phyloP scores from a whole-genome alignment of 2,113 vertebrate genomes.

The Seriola dumerili region DNA sequence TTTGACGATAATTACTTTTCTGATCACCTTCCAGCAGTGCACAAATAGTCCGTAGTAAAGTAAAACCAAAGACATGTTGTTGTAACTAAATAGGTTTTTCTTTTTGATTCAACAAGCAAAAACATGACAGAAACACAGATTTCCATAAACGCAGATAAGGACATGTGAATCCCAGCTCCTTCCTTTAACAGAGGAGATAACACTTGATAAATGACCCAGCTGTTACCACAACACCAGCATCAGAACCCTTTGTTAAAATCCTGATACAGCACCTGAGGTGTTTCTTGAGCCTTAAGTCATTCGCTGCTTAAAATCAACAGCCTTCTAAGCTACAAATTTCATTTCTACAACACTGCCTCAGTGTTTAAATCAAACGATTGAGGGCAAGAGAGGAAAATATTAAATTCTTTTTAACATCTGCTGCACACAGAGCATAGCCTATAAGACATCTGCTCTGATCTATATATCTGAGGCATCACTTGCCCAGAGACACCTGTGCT shows the following conservation, averaged over 20 bases:
- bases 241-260: slow-evolving; percentile 54
- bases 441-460: slow-evolving; percentile 11
- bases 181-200: slow-evolving; percentile 43
- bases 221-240: slow-evolving; percentile 16
- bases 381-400: slow-evolving; percentile 1
- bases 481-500: slow-evolving; percentile 27
- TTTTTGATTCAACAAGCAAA: slow-evolving; percentile 20
- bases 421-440: slow-evolving; percentile 8
- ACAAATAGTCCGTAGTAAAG: slow-evolving; percentile 22
- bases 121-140: slow-evolving; percentile 56
- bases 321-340: slow-evolving; percentile 8
- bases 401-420: slow-evolving; percentile 32
- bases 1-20: slow-evolving; percentile 53
- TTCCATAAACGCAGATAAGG: slow-evolving; percentile 26
- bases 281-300: slow-evolving; percentile 36
- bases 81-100: background rate
- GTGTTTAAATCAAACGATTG: slow-evolving; percentile 1
- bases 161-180: slow-evolving; percentile 16
- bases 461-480: slow-evolving; percentile 13
- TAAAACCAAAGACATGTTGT: background rate
- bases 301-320: slow-evolving; percentile 40
- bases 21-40: slow-evolving; percentile 32
- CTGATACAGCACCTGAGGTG: slow-evolving; percentile 26
- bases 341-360: background rate
- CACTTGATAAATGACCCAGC: slow-evolving; percentile 54